phyloP scores from a whole-genome alignment of 2,113 vertebrate species.

The Irena cyanogastra region DNA sequence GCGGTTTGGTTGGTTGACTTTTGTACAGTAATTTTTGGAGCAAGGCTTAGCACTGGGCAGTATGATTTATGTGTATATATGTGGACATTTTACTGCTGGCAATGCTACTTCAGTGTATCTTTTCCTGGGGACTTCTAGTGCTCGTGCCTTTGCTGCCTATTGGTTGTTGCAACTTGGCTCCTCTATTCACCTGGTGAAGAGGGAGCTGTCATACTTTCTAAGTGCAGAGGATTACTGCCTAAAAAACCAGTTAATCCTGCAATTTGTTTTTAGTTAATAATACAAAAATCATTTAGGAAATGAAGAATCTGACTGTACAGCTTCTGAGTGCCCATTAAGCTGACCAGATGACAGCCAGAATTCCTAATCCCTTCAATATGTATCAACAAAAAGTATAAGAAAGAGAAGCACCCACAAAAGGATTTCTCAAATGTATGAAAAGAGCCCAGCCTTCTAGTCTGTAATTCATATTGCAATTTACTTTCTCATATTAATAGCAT shows the following conservation, averaged over 20 bases:
- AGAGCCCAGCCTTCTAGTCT: neutral
- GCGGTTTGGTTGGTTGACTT: neutral
- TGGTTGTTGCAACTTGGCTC: neutral
- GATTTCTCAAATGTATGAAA: neutral
- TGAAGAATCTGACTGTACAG: neutral
- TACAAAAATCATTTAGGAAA: neutral
- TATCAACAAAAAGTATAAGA: neutral
- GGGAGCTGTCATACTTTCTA: neutral
- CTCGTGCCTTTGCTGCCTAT: neutral
- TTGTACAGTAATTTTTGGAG: neutral
- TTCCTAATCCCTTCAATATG: neutral
- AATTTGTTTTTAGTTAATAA: neutral
- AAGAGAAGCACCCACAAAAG: neutral
- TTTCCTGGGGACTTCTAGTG: neutral
- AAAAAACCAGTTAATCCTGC: neutral
- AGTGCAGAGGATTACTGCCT: neutral
- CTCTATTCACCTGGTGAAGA: neutral
- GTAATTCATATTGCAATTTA: neutral
- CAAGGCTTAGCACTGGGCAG: neutral
- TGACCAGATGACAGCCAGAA: neutral
- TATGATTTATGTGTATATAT: neutral
- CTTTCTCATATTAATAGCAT: neutral
- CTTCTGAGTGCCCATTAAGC: neutral
- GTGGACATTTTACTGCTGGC: neutral
- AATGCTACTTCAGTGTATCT: neutral